Conservation (phyloP, 2,113 vertebrate species). For the Coturnix japonica region DNA sequence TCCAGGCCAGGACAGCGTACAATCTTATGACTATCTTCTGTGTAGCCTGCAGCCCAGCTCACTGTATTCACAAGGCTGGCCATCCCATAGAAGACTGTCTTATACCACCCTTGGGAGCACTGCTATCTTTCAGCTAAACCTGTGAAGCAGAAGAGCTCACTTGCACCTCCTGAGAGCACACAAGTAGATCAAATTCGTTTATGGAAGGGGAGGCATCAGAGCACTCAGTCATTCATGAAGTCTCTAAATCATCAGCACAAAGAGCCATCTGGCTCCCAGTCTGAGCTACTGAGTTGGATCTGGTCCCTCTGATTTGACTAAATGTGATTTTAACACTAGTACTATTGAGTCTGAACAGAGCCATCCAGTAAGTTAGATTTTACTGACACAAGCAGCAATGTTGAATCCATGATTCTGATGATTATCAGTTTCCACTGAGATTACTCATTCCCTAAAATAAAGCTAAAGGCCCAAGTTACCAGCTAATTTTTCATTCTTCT, state of each 20-base stretch:
- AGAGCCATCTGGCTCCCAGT: not conserved
- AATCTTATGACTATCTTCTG: fast-evolving
- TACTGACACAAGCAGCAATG: not conserved
- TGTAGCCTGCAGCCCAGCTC: not conserved
- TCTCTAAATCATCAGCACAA: not conserved
- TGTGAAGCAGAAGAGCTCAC: not conserved
- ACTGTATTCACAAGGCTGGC: fast-evolving
- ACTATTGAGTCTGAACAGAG: not conserved
- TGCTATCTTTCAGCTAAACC: not conserved
- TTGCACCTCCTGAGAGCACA: not conserved
- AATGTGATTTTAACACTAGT: not conserved
- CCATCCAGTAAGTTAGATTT: not conserved
- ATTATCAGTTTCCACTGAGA: not conserved
- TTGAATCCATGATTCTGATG: not conserved
- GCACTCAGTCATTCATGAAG: not conserved
- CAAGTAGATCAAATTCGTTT: not conserved
- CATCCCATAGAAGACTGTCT: not conserved
- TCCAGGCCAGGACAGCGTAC: not conserved
- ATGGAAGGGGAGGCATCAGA: not conserved
- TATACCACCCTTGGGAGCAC: fast-evolving
- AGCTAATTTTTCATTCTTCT: not conserved
- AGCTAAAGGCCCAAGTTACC: not conserved
- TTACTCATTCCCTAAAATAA: not conserved
- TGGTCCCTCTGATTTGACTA: not conserved
- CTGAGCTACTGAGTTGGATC: not conserved